Conservation (phyloP, 2,888 invertebrate species). For the Conomelus anceps region DNA sequence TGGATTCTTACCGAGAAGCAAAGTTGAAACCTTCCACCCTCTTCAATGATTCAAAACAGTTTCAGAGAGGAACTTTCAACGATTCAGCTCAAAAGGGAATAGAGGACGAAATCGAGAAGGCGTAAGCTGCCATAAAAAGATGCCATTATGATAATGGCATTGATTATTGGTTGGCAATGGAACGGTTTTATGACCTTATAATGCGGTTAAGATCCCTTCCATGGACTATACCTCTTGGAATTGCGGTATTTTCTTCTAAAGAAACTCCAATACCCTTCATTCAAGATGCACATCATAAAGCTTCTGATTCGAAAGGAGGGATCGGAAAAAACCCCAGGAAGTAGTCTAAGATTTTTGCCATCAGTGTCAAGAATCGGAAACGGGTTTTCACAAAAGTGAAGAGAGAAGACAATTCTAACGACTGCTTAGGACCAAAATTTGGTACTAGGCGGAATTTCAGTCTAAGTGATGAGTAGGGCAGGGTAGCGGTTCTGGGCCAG, state of each 20-base stretch:
- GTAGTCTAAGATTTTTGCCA: too few species aligned
- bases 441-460: too few species aligned
- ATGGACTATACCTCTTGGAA: neutral
- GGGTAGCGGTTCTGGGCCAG: too few species aligned
- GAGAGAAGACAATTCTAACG: too few species aligned
- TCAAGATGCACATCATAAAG: neutral
- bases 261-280: neutral
- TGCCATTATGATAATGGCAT: constrained; percentile 13
- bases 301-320: neutral
- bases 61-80: neutral
- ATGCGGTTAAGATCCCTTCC: neutral
- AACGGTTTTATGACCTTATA: constrained; percentile 4
- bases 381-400: too few species aligned
- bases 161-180: constrained; percentile 11
- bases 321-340: too few species aligned
- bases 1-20: neutral
- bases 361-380: too few species aligned
- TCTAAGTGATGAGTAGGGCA: too few species aligned
- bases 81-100: neutral
- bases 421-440: too few species aligned
- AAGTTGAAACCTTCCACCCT: neutral
- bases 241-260: neutral
- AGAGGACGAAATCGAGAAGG: neutral
- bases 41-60: neutral
- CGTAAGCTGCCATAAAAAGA: constrained; percentile 1